Evolutionary conservation across 2,797 vertebrate species (phyloP).

Genomic region (Heteromormyrus szaboi): DNA sequence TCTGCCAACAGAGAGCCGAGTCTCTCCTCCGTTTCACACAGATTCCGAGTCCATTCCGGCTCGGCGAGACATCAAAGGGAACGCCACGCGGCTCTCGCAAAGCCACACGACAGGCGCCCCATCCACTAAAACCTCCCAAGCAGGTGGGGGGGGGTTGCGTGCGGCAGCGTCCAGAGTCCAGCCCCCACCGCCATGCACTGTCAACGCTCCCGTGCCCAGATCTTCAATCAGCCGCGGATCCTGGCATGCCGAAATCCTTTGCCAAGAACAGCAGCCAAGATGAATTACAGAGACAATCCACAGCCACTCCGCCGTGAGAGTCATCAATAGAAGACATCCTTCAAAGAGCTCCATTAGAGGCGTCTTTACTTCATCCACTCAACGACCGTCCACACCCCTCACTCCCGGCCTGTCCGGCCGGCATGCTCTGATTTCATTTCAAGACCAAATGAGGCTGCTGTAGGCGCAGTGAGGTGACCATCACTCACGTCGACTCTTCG

Average conservation of each 20-base stretch:
- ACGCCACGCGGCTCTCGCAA: not conserved
- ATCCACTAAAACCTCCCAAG: not conserved
- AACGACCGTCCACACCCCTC: not conserved
- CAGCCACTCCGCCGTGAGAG: not conserved
- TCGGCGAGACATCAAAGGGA: not conserved
- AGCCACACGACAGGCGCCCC: not conserved
- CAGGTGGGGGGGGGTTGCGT: not conserved
- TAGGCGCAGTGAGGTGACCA: not conserved
- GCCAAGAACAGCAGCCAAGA: not conserved
- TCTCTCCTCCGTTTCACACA: slow-evolving; percentile 2
- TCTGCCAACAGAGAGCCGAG: not conserved
- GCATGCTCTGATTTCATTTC: not conserved
- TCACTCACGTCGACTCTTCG: not conserved
- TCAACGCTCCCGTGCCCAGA: not conserved
- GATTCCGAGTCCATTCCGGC: slow-evolving; percentile 33
- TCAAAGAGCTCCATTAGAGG: not conserved
- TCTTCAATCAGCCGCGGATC: not conserved
- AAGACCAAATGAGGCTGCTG: not conserved
- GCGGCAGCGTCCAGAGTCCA: not conserved
- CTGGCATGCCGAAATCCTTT: not conserved
- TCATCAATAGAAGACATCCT: not conserved
- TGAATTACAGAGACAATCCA: not conserved
- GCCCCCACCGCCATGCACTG: not conserved
- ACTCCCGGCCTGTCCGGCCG: not conserved
- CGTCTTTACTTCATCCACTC: not conserved